Evolutionary conservation across 2,113 vertebrate species (phyloP).

Genomic region (Heliornis fulica): DNA sequence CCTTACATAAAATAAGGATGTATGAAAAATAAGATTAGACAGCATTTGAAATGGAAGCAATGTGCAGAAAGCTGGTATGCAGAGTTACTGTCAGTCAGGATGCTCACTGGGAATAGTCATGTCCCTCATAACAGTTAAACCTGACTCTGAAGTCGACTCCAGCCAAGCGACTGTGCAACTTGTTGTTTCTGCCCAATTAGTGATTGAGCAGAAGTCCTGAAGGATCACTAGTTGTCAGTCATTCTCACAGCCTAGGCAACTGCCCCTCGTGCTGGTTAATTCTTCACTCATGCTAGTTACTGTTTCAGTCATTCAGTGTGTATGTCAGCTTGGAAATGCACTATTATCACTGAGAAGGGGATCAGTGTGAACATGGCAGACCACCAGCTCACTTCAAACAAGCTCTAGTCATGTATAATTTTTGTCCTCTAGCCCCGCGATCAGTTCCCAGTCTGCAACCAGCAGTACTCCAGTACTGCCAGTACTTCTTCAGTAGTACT

Average conservation of each 20-base stretch:
- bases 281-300: not conserved
- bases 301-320: not conserved
- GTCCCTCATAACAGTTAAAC: not conserved
- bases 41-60: not conserved
- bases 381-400: not conserved
- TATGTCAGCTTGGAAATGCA: fast-evolving
- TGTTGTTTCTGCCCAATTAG: fast-evolving
- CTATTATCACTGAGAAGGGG: not conserved
- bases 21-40: not conserved
- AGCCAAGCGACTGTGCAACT: not conserved
- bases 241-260: not conserved
- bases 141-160: not conserved
- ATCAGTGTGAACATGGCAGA: not conserved
- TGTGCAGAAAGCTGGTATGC: not conserved
- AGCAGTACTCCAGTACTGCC: too few relatives aligned
- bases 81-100: not conserved
- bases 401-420: not conserved
- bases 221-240: not conserved
- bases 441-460: not conserved
- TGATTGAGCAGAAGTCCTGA: not conserved
- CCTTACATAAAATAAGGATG: not conserved
- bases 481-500: too few relatives aligned
- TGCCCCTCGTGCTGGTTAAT: fast-evolving
- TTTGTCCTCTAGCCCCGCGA: not conserved
- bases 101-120: not conserved